Conservation (phyloP, 2,888 invertebrate genomes). For the Thereva unica region DNA sequence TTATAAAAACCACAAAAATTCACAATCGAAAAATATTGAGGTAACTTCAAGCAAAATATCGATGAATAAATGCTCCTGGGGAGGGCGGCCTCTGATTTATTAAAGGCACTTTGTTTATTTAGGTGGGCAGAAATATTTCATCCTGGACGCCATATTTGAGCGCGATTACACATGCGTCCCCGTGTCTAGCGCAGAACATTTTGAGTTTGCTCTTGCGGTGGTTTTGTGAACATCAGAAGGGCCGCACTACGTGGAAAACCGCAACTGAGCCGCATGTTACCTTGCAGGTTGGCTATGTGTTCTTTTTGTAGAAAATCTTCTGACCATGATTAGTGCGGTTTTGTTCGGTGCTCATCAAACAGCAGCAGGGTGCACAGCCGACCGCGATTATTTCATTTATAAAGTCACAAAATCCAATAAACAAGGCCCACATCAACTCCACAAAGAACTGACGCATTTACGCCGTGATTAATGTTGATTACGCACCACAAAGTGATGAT, state of each 20-base stretch:
- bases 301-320: slow-evolving; percentile 4
- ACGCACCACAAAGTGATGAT: neutral
- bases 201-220: slow-evolving; percentile 10
- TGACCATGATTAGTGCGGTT: slow-evolving; percentile 31
- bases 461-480: slow-evolving; percentile 22
- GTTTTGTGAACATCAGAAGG: slow-evolving; percentile 32
- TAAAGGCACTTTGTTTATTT: slow-evolving; percentile 34
- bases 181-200: neutral
- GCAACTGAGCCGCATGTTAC: slow-evolving; percentile 32
- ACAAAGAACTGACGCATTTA: slow-evolving; percentile 17
- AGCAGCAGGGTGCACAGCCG: slow-evolving; percentile 37
- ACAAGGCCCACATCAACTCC: slow-evolving; percentile 14
- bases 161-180: neutral
- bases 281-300: neutral
- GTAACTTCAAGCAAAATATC: too few relatives aligned
- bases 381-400: slow-evolving; percentile 36
- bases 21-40: too few relatives aligned
- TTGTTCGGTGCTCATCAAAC: slow-evolving; percentile 38
- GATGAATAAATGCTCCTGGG: neutral
- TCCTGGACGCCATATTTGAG: neutral
- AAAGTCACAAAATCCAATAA: slow-evolving; percentile 37
- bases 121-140: slow-evolving; percentile 22
- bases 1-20: too few relatives aligned
- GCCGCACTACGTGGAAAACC: slow-evolving; percentile 40
- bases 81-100: slow-evolving; percentile 15